phyloP scores from a whole-genome alignment of 2,113 vertebrate species.

The Myotis lucifugus region DNA sequence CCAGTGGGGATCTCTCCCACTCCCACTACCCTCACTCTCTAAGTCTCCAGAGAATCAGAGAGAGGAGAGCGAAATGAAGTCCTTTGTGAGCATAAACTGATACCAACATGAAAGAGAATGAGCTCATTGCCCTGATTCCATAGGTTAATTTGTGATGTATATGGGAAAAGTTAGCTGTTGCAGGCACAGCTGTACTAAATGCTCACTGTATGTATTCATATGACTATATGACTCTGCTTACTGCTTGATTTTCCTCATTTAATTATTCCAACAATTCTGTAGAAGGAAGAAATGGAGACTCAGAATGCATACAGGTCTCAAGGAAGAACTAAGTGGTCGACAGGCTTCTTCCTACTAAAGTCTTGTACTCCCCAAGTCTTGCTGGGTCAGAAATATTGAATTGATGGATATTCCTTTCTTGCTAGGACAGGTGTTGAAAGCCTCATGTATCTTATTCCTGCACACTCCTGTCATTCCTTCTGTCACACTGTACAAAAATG shows the following conservation, averaged over 20 bases:
- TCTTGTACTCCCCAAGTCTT: not conserved
- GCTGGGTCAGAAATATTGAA: not conserved
- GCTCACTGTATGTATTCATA: not conserved
- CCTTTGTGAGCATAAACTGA: conserved; percentile 33
- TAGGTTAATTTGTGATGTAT: conserved; percentile 29
- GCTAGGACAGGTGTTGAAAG: not conserved
- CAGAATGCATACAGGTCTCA: not conserved
- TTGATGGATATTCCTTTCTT: not conserved
- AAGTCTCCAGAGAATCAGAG: not conserved
- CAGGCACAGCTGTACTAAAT: not conserved
- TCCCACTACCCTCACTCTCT: not conserved
- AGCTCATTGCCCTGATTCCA: conserved; percentile 25
- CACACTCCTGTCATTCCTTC: not conserved
- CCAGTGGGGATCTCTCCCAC: not conserved
- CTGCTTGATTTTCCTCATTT: not conserved
- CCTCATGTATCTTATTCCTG: not conserved
- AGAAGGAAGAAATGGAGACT: not conserved
- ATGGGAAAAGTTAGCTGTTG: conserved; percentile 39
- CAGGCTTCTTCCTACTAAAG: not conserved
- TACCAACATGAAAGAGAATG: not conserved
- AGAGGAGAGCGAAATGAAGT: conserved; percentile 10
- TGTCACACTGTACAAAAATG: not conserved
- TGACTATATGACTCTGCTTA: not conserved
- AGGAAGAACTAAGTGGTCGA: not conserved
- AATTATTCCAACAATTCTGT: not conserved